These are phyloP conservation scores for Origma solitaria DNA, from an alignment of 2,113 vertebrate species.

Conservation along the genomic window DNA sequence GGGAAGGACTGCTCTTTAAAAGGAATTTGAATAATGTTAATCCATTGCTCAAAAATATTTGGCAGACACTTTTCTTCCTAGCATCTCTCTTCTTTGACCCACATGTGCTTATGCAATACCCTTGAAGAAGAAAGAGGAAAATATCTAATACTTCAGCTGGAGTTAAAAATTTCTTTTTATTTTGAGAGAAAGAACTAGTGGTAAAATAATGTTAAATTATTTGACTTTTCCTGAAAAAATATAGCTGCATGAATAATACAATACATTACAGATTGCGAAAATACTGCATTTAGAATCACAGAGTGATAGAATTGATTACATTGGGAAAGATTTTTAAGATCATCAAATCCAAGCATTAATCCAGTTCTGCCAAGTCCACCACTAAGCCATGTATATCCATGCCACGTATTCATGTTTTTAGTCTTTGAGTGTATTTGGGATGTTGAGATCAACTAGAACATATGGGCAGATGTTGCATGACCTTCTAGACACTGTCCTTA, in stretches of 20 bases:
- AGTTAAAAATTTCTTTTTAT: not conserved
- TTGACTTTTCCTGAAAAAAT: not conserved
- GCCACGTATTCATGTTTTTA: not conserved
- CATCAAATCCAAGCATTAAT: not conserved
- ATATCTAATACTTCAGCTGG: not conserved
- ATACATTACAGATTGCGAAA: not conserved
- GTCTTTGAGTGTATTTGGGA: not conserved
- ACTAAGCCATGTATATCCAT: not conserved
- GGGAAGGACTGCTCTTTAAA: conserved; percentile 30
- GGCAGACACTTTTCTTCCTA: conserved; percentile 24
- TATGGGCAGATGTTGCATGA: not conserved
- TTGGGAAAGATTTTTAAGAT: not conserved
- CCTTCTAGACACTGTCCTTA: not conserved
- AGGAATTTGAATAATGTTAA: conserved; percentile 36
- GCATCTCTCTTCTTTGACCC: not conserved
- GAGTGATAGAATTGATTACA: not conserved
- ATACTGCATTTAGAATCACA: not conserved
- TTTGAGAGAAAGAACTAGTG: not conserved
- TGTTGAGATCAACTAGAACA: not conserved
- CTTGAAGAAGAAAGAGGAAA: not conserved
- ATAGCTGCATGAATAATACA: not conserved
- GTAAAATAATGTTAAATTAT: not conserved
- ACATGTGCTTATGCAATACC: not conserved
- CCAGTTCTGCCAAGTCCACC: not conserved
- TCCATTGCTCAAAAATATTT: conserved; percentile 28